phyloP scores from a whole-genome alignment of 2,113 vertebrate genomes.

The Quiscalus mexicanus region DNA sequence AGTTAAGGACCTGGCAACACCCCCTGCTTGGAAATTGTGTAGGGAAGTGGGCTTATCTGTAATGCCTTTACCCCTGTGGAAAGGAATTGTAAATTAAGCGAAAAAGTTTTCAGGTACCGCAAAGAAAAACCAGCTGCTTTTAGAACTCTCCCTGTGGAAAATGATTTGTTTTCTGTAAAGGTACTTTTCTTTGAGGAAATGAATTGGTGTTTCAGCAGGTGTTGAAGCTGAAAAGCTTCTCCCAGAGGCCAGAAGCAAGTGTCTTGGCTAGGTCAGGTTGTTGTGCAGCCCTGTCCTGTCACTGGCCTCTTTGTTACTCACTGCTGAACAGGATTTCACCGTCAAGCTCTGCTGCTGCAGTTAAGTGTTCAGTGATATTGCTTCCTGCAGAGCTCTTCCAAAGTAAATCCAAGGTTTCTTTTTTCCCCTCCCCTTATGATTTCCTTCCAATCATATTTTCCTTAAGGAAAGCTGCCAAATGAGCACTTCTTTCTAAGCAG shows the following conservation, averaged over 20 bases:
- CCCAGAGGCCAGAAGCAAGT: background rate
- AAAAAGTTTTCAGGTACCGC: background rate
- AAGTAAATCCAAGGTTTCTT: background rate
- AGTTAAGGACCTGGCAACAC: background rate
- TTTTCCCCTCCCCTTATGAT: accelerated
- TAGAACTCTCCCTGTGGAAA: background rate
- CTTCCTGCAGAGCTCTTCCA: background rate
- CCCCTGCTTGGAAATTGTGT: background rate
- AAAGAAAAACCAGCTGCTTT: background rate
- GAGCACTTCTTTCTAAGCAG: background rate
- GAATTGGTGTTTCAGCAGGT: background rate
- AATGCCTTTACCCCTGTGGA: background rate
- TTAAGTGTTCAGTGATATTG: background rate
- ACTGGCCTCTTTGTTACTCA: background rate
- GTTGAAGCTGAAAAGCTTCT: background rate
- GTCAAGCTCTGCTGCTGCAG: background rate
- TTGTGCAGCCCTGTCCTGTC: background rate
- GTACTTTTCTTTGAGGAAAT: background rate
- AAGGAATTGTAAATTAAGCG: background rate
- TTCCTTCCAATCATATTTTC: background rate
- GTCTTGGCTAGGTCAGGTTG: accelerated
- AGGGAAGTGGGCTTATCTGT: background rate
- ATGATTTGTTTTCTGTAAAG: background rate
- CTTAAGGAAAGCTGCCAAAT: background rate
- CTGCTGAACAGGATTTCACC: background rate